Base-by-base conservation (phyloP, 53 echinoderm and acorn worm species). In the Crossaster papposus region DNA sequence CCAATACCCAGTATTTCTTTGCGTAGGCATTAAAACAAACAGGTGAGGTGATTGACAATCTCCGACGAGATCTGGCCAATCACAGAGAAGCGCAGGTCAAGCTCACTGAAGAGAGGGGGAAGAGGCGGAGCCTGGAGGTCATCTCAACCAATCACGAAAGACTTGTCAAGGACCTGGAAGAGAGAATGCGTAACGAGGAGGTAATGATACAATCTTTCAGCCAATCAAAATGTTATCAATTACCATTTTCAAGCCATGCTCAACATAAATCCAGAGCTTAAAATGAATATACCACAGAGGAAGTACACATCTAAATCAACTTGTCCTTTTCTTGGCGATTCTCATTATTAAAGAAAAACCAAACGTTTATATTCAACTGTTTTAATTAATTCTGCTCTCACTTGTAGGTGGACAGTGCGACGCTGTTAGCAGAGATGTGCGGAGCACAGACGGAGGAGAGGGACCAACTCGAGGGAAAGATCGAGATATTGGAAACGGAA, bases 91-190 rank as follows among this genome's bases (percentile, higher is more conserved):
- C 87, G 30, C 55, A 87, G 77, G 24, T 26, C 0, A 63, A 76
- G 35, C 63, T 87, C 38, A 36, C 14, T 1, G 87, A 87, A 18
- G 87, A 87, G 77, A 75, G 62, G 50, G 87, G 55, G 37, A 87
- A 63, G 77, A 87, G 87, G 77, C 77, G 87, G 87, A 87, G 87
- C 76, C 63, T 87, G 2, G 87, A 87, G 76, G 63, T 24, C 62
- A 87, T 28, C n/a, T 87, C 87, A 14, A 36, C 87, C 77, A 87
- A 87, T 87, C 87, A 87, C 76, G 77, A 87, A 24, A 87, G 76
- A 20, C 55, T 87, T 38, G 87, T 87, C 44, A 24, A 14, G 35
- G 76, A 87, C 14, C 22, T 87, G 63, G 75, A 76, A 62, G 87
- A 76, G 62, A 75, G 87, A 15, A 76, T 87, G 87, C 20, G 77